phyloP scores from a whole-genome alignment of 2,113 vertebrate species.

The Struthidea cinerea region DNA sequence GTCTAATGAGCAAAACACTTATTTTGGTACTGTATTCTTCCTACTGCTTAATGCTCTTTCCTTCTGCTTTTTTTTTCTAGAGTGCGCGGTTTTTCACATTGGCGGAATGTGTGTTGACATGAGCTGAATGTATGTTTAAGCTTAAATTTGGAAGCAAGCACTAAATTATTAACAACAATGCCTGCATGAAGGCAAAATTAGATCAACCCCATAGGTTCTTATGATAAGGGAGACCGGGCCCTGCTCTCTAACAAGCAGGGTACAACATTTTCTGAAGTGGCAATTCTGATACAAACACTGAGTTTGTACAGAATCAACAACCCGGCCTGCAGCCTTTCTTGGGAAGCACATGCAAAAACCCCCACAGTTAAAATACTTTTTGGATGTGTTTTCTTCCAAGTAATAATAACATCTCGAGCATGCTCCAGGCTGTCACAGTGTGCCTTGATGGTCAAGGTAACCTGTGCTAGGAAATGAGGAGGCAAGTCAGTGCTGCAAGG shows the following conservation, averaged over 20 bases:
- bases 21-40: not conserved
- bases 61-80: not conserved
- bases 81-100: not conserved
- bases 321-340: not conserved
- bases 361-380: not conserved
- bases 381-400: not conserved
- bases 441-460: not conserved
- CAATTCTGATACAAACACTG: not conserved
- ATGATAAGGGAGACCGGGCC: not conserved
- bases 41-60: constrained; percentile 28
- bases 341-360: not conserved
- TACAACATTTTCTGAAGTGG: not conserved
- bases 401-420: not conserved
- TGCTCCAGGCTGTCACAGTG: not conserved
- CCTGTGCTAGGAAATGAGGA: not conserved
- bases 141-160: not conserved
- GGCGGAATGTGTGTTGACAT: not conserved
- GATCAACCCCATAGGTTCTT: not conserved
- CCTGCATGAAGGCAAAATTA: not conserved
- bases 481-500: not conserved
- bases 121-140: not conserved
- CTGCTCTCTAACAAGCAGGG: not conserved
- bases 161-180: not conserved
- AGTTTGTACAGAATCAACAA: not conserved
- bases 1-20: constrained; percentile 29